Evolutionary conservation across 2,797 vertebrate species (phyloP).

Genomic region (Coilia nasus): DNA sequence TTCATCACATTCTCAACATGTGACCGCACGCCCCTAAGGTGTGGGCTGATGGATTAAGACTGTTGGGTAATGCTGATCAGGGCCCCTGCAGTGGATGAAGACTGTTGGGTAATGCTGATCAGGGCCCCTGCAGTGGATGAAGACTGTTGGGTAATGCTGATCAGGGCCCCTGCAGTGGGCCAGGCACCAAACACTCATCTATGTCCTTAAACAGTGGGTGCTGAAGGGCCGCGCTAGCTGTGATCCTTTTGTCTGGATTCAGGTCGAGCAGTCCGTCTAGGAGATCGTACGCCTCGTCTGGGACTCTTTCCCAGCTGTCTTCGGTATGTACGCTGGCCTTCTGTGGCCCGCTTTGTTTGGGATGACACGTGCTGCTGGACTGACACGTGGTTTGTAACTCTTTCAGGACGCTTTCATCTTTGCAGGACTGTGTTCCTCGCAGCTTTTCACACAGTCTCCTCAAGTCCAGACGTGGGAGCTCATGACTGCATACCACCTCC

Average conservation of each 20-base stretch:
- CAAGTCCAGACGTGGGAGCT: constrained; percentile 88
- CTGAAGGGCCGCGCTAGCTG: constrained; percentile 82
- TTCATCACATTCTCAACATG: too few relatives aligned
- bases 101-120: too few relatives aligned
- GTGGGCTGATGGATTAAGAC: too few relatives aligned
- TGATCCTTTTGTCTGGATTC: constrained; percentile 91
- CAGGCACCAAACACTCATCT: neutral
- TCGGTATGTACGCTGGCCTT: constrained; percentile 31
- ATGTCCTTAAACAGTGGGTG: constrained; percentile 86
- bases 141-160: too few relatives aligned
- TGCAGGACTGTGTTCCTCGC: constrained; percentile 68
- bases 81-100: constrained; percentile 39
- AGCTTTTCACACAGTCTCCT: constrained; percentile 88
- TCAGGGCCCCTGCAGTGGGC: constrained; percentile 32
- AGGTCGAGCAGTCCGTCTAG: constrained; percentile 92
- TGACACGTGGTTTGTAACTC: neutral
- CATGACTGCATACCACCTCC: constrained; percentile 87
- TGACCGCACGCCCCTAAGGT: too few relatives aligned
- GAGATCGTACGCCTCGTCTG: constrained; percentile 88
- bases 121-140: too few relatives aligned
- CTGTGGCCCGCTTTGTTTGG: neutral
- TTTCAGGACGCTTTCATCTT: constrained; percentile 37
- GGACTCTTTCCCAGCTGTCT: constrained; percentile 84
- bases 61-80: too few relatives aligned
- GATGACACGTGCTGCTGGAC: neutral